phyloP scores from a whole-genome alignment of 2,888 invertebrate genomes.

The Cheilosia vernalis region DNA sequence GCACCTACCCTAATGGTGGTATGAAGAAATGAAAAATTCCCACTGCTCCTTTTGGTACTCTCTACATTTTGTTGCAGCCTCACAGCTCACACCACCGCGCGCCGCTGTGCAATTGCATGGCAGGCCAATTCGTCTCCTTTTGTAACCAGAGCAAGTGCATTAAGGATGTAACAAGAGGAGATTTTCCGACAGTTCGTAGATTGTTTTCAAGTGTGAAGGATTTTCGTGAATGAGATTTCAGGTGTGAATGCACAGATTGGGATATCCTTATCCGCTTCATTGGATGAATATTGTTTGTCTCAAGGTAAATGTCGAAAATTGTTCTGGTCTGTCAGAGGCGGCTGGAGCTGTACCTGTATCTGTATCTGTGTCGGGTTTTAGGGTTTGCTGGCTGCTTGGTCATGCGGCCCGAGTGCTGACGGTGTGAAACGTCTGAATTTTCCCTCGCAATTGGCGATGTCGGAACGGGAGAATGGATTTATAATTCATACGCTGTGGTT shows the following conservation, averaged over 20 bases:
- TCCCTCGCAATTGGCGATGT: conserved; percentile 7
- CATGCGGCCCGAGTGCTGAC: conserved; percentile 13
- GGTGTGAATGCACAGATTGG: conserved; percentile 49
- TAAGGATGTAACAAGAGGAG: conserved; percentile 47
- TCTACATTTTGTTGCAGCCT: conserved; percentile 7
- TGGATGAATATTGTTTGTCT: conserved; percentile 39
- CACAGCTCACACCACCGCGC: no score
- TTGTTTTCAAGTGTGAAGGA: conserved; percentile 55
- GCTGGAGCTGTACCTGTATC: not conserved
- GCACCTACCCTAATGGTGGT: conserved; percentile 14
- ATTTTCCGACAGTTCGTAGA: conserved; percentile 56
- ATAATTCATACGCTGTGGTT: conserved; percentile 13
- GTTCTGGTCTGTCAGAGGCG: conserved; percentile 32
- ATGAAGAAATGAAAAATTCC: conserved; percentile 13
- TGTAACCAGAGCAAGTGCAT: conserved; percentile 56
- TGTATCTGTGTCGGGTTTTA: not conserved
- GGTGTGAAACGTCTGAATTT: conserved; percentile 43
- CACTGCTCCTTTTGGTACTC: conserved; percentile 9
- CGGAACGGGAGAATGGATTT: conserved; percentile 4
- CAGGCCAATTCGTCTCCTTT: conserved; percentile 54
- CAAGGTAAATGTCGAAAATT: conserved; percentile 42
- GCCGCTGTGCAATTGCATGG: not conserved
- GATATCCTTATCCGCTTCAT: conserved; percentile 33
- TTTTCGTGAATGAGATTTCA: conserved; percentile 40
- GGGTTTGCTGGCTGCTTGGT: conserved; percentile 1